Percentiles rank a stretch among this genome's conserved stretches.
Conservation (phyloP, 2,797 vertebrate genomes). For the Eulemur coronatus region DNA sequence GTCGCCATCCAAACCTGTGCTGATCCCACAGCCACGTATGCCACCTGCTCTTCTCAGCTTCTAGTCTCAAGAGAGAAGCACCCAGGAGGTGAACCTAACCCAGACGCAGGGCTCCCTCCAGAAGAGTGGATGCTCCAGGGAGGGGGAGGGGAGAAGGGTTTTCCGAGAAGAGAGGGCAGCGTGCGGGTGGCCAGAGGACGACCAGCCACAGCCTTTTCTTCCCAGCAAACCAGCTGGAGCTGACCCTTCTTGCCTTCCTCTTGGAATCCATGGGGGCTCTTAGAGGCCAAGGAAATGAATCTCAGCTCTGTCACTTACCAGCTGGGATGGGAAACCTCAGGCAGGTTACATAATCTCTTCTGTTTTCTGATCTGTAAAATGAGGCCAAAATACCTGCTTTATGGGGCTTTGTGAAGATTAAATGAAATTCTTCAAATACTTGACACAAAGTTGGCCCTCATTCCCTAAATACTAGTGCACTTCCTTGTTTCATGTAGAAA, state of each 20-base stretch:
- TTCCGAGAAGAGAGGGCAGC: not conserved
- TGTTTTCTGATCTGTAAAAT: not conserved
- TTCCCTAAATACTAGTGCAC: not conserved
- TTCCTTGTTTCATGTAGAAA: not conserved
- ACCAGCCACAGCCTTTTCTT: not conserved
- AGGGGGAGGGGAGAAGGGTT: not conserved
- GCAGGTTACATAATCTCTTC: not conserved
- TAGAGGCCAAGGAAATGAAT: not conserved
- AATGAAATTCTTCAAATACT: constrained; percentile 20
- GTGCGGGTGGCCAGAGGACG: not conserved
- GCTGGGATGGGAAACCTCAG: not conserved
- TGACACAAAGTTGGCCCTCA: not conserved
- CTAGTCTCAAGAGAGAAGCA: not conserved
- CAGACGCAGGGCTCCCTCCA: not conserved
- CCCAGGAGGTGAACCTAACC: not conserved
- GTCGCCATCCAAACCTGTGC: not conserved
- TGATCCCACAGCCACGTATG: not conserved
- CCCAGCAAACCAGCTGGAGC: not conserved
- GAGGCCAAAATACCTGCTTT: not conserved
- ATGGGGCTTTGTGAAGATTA: not conserved
- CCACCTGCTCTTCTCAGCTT: not conserved
- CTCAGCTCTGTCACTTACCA: not conserved
- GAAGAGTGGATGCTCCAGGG: not conserved
- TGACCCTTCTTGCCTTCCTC: not conserved
- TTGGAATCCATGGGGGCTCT: not conserved